Conservation (phyloP, 2,113 vertebrate genomes). For the Edolisoma coerulescens region DNA sequence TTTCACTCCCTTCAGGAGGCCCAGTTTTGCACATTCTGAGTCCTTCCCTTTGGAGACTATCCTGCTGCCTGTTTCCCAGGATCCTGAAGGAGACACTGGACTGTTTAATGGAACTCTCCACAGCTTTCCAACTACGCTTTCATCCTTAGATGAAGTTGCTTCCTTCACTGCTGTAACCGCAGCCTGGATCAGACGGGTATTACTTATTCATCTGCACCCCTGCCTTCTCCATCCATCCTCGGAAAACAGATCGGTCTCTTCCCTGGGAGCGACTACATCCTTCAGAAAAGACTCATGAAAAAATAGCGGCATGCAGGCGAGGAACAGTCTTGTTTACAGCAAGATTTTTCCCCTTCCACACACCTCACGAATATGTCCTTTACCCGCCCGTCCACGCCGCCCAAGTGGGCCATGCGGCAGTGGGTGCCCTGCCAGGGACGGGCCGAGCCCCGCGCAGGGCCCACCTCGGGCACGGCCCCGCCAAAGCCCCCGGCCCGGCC, state of each 20-base stretch:
- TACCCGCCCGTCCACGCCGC: rapidly evolving
- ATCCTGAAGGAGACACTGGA: rapidly evolving
- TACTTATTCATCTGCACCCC: not conserved
- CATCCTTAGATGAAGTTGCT: not conserved
- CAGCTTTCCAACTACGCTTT: not conserved
- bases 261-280: not conserved
- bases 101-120: not conserved
- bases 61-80: not conserved
- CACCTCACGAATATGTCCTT: rapidly evolving
- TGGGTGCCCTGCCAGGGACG: rapidly evolving
- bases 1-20: not conserved
- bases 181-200: not conserved
- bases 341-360: too few relatives aligned
- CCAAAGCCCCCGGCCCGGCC: not conserved
- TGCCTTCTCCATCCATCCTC: not conserved
- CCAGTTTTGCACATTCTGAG: rapidly evolving
- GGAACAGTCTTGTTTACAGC: not conserved
- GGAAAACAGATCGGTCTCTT: not conserved
- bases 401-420: rapidly evolving
- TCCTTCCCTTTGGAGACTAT: not conserved
- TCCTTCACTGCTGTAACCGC: not conserved
- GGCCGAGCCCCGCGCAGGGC: not conserved
- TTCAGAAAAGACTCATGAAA: not conserved
- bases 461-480: too few relatives aligned
- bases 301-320: rapidly evolving